Evolutionary conservation across 2,797 vertebrate species (phyloP).

Genomic region (Discoglossus pictus): DNA sequence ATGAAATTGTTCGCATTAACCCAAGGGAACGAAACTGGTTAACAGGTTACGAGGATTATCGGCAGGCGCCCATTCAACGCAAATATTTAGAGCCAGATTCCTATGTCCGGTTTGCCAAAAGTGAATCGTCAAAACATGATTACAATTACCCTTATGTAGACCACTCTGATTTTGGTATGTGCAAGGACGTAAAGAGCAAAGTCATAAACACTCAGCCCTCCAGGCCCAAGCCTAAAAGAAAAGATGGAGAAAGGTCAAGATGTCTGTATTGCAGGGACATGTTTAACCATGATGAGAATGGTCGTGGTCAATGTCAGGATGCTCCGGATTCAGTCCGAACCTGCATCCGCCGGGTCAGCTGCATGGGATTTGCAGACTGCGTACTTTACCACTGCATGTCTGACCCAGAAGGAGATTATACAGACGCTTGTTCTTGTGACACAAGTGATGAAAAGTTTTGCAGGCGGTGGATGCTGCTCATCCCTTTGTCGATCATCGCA

Average conservation of each 20-base stretch:
- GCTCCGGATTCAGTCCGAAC: slow-evolving; percentile 87
- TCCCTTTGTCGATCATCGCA: slow-evolving; percentile 91
- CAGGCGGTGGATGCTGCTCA: slow-evolving; percentile 93
- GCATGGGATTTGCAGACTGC: slow-evolving; percentile 97
- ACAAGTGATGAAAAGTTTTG: slow-evolving; percentile 89
- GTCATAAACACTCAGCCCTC: slow-evolving; percentile 87
- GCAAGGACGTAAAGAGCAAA: slow-evolving; percentile 77
- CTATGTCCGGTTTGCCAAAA: slow-evolving; percentile 90
- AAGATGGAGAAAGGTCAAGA: slow-evolving; percentile 79
- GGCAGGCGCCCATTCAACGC: slow-evolving; percentile 84
- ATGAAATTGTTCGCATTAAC: slow-evolving; percentile 97
- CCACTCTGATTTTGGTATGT: slow-evolving; percentile 78
- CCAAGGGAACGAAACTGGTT: slow-evolving; percentile 92
- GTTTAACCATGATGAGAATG: slow-evolving; percentile 87
- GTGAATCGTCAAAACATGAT: slow-evolving; percentile 87
- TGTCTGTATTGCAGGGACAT: slow-evolving; percentile 93
- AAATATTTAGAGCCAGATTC: slow-evolving; percentile 84
- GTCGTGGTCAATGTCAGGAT: slow-evolving; percentile 89
- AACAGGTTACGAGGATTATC: slow-evolving; percentile 94
- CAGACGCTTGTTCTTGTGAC: slow-evolving; percentile 94
- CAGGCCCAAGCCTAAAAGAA: slow-evolving; percentile 75
- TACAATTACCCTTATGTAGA: slow-evolving; percentile 91
- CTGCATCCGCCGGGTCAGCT: slow-evolving; percentile 90
- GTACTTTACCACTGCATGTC: slow-evolving; percentile 99
- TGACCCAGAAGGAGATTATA: slow-evolving; percentile 96